Evolutionary conservation across 2,113 vertebrate genomes (phyloP), one percentile per base, ranked within the genome.

Genomic region (Furnarius figulus): DNA sequence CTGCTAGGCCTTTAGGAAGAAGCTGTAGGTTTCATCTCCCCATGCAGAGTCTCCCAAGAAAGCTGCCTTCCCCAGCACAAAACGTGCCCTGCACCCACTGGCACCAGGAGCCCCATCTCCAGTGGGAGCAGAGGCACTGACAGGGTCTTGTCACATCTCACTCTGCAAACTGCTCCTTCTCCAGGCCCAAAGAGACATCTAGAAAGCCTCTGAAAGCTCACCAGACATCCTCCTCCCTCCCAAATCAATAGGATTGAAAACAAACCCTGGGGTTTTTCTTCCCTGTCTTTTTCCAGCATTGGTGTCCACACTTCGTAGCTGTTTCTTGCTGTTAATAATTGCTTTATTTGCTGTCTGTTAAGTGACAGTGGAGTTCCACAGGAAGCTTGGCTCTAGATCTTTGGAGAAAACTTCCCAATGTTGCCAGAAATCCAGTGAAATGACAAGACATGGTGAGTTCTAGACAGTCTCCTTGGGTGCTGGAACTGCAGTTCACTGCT

Each of bases 1-100:
- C 46, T 95, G 59, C 95, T 94, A 19, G 85, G 40, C 56, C 55
- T 95, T 78, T 92, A 79, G 33, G 89, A 90, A 76, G 90, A 65
- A 90, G 44, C 40, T 28, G 75, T 1, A 7, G 23, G 21, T 78
- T 85, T 82, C 40, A 70, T 7, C 6, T 66, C 46, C 39, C 58
- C 4, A 0, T 15, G 67, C 28, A 56, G 9, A 25, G 1, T 4
- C 55, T 88, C 74, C 77, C 3, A 3, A 87, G 50, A 46, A 85
- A 91, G 28, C 31, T 47, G 71, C 37, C 9, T 59, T 24, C 24
- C 44, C 25, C 46, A 33, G 50, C 42, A 66, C 33, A 53, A 80
- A 82, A 58, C 25, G 25, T 85, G 31, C 49, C 58, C 74, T 12
- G 16, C 7, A 3, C 25, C 55, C 11, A 5, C 10, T 0, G 6